Base-by-base conservation (phyloP, 2,888 invertebrate species). In the Leptogaster cylindrica region DNA sequence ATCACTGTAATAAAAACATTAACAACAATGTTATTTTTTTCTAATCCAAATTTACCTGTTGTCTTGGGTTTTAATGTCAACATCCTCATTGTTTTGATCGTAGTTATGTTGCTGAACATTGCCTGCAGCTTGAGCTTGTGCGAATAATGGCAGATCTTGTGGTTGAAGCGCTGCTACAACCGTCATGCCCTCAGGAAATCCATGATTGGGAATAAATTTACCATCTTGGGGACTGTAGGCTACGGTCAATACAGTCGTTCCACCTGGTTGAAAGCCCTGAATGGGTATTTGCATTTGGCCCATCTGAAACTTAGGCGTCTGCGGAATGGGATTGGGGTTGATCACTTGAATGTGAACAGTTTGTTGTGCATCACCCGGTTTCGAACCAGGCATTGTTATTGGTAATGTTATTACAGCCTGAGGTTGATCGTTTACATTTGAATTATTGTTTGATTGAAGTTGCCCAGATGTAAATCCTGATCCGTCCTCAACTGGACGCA, bases 291-390 rank as follows among this genome's bases (percentile, higher is more conserved):
- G 89, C 73, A 87, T 85, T 48, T 87, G 86, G 1, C 86, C 84
- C 81, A 90, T 85, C 76, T 90, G 90, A 78, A 89, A 90, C 75
- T 90, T 90, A 2, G 88, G 89, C 36, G 72, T 58, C 14, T 70
- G 69, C 39, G 66, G 69, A 76, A 84, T 81, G 75, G 86, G 72
- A 73, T 83, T 86, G 0, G 88, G 88, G 74, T 83, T 86, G 28
- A 89, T 82, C 71, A 89, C 89, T 79, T 91, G 91, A 69, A 91
- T 91, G 79, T 91, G 91, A 39, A 92, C 88, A 39, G 90, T 90
- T 73, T 87, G 89, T 73, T 89, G 89, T 1, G 90, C 89, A 75
- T 91, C 91, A 72, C 88, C 89, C 50, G 88, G 88, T 74, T 90
- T 90, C 1, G 86, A 82, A 3, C 90, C 90, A 0, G 90, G 90